Evolutionary conservation across 1,140 invertebrate genomes (phyloP), one percentile per base, ranked within the genome.

Genomic region (Aphaenogaster rudis): DNA sequence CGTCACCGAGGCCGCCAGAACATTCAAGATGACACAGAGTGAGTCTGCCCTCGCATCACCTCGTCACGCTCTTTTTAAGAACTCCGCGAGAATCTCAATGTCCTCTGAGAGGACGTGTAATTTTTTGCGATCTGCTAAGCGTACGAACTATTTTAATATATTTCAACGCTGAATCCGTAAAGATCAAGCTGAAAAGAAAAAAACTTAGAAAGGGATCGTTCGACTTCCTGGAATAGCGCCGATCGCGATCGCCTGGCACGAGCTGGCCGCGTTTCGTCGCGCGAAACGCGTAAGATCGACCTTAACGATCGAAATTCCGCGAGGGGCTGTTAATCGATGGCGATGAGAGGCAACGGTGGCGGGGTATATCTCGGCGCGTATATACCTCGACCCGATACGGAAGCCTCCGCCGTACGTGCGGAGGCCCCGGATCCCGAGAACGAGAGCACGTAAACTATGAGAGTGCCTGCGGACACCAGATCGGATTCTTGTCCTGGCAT

Each of bases 1-100:
- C 67, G 95, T 96, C 33, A 96, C 93, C 39, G 97, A 97, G 88
- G 97, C 97, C 3, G 96, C 96, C 21, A 95, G 96, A 80, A 97
- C 96, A 2, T 96, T 97, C 94, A 96, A 96, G 88, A 95, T 97
- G 81, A 96, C 93, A 42, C 97, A 96, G 95, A 96, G 97, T 97
- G 94, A 96, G 95, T 94, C 28, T 28, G 1, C 66, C 3, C 6
- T 48, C 11, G 9, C 17, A 6, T 63, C 36, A 33, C 13, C 13
- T 63, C 3, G 2, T 78, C n/a, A n/a, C 21, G 6, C 42, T 36
- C 21, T 61, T 57, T 21, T 5, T 7, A 15, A 48, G 4, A 69
- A 0, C 3, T 21, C 7, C 1, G 7, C 8, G n/a, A 17, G 39
- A 21, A 15, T 28, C 1, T 21, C 13, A 28, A 36, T 17, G 1